Evolutionary conservation across 1,140 invertebrate species (phyloP).

Genomic region (Philopotamus ludificatus): DNA sequence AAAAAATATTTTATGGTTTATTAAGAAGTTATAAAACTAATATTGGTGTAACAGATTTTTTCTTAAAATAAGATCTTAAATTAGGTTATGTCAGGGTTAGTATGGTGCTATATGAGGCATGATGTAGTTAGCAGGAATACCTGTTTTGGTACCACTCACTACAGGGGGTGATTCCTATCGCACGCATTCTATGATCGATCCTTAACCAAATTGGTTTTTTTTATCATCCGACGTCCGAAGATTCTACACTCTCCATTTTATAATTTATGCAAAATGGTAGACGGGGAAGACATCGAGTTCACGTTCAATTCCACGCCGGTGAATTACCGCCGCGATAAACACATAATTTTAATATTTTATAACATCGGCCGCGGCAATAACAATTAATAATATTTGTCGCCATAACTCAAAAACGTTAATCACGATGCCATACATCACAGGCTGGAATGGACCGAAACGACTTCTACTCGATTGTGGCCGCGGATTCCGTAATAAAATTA

Average conservation of each 20-base stretch:
- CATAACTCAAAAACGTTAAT: neutral
- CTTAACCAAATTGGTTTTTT: slow-evolving; percentile 31
- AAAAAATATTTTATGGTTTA: too few species aligned
- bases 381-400: neutral
- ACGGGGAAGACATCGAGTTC: too few species aligned
- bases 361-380: too few species aligned
- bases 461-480: too few species aligned
- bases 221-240: neutral
- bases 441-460: too few species aligned
- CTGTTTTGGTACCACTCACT: neutral
- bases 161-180: slow-evolving; percentile 4
- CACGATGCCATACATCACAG: neutral
- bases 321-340: too few species aligned
- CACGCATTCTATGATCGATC: slow-evolving; percentile 25
- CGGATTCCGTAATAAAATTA: neutral
- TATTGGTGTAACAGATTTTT: too few species aligned
- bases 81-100: neutral
- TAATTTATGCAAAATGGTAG: slow-evolving; percentile 27
- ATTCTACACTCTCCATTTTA: slow-evolving; percentile 10
- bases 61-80: too few species aligned
- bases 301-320: too few species aligned
- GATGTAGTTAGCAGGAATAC: neutral
- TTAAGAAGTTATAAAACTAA: too few species aligned
- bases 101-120: neutral
- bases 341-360: too few species aligned